A percentile compares a stretch with the other conserved stretches of the same genome.
Conservation (phyloP, 1,140 invertebrate species). For the Neocloeon triangulifer region DNA sequence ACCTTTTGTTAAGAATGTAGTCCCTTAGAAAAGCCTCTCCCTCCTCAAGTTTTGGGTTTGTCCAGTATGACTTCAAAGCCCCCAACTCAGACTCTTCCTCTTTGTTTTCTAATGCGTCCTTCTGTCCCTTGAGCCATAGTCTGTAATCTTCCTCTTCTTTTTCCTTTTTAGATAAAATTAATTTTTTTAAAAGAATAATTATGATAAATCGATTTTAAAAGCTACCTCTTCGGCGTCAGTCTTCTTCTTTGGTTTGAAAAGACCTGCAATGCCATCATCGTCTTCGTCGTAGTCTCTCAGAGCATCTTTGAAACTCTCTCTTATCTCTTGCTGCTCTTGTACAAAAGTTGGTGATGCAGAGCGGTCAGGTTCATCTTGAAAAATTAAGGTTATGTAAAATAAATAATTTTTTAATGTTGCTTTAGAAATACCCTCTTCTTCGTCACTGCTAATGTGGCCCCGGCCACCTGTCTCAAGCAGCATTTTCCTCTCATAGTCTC, state of each 20-base stretch:
- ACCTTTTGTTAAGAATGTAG: constrained; percentile 76
- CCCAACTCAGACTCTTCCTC: constrained; percentile 37
- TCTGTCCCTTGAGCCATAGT: constrained; percentile 61
- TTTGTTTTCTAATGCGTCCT: constrained; percentile 33
- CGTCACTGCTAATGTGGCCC: constrained; percentile 28
- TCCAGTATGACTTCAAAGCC: constrained; percentile 67
- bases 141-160: constrained; percentile 48
- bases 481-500: constrained; percentile 60
- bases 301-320: constrained; percentile 34
- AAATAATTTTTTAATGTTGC: neutral
- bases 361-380: constrained; percentile 1
- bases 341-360: constrained; percentile 27
- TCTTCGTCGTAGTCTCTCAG: constrained; percentile 22
- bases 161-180: constrained; percentile 13
- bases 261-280: constrained; percentile 22
- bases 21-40: constrained; percentile 78
- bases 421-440: constrained; percentile 10
- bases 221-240: constrained; percentile 30
- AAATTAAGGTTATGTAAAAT: constrained; percentile 3
- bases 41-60: constrained; percentile 49
- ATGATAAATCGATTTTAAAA: constrained; percentile 3
- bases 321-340: constrained; percentile 44
- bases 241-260: constrained; percentile 35
- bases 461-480: constrained; percentile 43
- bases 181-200: constrained; percentile 1